Conservation (phyloP, 2,797 vertebrate species). For the Steatocranus sp. region DNA sequence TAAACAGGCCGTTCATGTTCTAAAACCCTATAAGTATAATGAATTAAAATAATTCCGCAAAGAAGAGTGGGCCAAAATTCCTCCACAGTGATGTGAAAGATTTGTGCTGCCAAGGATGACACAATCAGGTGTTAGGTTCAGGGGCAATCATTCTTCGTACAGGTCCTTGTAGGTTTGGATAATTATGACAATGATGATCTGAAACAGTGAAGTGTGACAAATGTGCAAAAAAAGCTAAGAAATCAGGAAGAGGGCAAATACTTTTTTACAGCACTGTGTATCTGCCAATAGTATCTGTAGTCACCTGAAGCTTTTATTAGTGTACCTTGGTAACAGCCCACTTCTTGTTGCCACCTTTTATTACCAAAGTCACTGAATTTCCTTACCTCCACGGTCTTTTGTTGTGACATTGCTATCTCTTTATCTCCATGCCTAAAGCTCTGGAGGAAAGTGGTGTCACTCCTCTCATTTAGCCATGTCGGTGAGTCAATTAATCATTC, state of each 20-base stretch:
- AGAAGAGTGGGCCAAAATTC: not conserved
- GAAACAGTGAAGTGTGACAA: not conserved
- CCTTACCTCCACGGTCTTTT: not conserved
- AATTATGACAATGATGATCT: not conserved
- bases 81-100: not conserved
- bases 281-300: not conserved
- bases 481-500: slow-evolving; percentile 56
- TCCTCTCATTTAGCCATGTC: slow-evolving; percentile 56
- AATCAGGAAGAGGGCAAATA: not conserved
- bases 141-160: not conserved
- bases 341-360: not conserved
- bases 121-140: not conserved
- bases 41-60: not conserved
- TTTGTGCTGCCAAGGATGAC: not conserved
- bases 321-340: not conserved
- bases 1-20: fast-evolving
- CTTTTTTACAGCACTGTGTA: not conserved
- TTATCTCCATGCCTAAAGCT: slow-evolving; percentile 8
- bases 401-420: not conserved
- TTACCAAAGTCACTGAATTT: not conserved
- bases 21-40: not conserved
- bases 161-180: not conserved
- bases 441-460: slow-evolving; percentile 44
- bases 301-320: not conserved
- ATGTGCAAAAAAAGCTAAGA: not conserved